phyloP scores from a whole-genome alignment of 2,888 invertebrate genomes.

The Caenorhabditis sulstoni region DNA sequence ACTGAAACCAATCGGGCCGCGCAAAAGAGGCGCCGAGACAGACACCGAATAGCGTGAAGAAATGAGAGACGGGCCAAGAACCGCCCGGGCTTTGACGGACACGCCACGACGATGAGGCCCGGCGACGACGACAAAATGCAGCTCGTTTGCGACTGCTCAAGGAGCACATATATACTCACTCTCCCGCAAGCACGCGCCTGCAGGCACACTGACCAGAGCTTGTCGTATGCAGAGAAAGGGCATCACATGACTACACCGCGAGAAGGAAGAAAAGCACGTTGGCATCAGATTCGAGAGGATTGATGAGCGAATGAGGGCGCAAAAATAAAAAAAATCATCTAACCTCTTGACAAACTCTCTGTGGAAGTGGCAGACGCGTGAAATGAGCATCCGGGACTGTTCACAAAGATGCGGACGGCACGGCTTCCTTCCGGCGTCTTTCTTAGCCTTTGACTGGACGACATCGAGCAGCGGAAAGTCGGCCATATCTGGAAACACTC shows the following conservation, averaged over 20 bases:
- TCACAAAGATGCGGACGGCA: slow-evolving; percentile 60
- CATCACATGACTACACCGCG: slow-evolving; percentile 28
- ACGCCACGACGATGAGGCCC: slow-evolving; percentile 35
- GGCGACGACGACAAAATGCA: slow-evolving; percentile 47
- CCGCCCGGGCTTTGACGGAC: slow-evolving; percentile 41
- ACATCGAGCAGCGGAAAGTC: slow-evolving; percentile 60
- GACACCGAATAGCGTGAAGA: slow-evolving; percentile 11
- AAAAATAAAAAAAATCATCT: neutral
- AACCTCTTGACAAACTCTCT: slow-evolving; percentile 57
- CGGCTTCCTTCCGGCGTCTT: slow-evolving; percentile 58
- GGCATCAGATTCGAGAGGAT: neutral
- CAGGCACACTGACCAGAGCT: slow-evolving; percentile 35
- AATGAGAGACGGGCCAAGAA: slow-evolving; percentile 34
- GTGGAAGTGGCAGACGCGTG: slow-evolving; percentile 56
- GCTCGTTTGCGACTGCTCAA: slow-evolving; percentile 53
- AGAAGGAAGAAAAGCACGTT: neutral
- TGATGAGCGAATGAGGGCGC: slow-evolving; percentile 2
- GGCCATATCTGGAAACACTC: slow-evolving; percentile 51
- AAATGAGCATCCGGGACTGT: slow-evolving; percentile 60
- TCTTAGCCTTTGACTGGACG: slow-evolving; percentile 54
- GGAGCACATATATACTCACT: slow-evolving; percentile 43
- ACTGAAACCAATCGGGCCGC: slow-evolving; percentile 45
- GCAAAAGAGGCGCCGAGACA: slow-evolving; percentile 22
- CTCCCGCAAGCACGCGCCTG: slow-evolving; percentile 8
- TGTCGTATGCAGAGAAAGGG: slow-evolving; percentile 34